Evolutionary conservation across 2,797 vertebrate species (phyloP), one percentile per base, ranked within the genome.

Genomic region (Smutsia gigantea): DNA sequence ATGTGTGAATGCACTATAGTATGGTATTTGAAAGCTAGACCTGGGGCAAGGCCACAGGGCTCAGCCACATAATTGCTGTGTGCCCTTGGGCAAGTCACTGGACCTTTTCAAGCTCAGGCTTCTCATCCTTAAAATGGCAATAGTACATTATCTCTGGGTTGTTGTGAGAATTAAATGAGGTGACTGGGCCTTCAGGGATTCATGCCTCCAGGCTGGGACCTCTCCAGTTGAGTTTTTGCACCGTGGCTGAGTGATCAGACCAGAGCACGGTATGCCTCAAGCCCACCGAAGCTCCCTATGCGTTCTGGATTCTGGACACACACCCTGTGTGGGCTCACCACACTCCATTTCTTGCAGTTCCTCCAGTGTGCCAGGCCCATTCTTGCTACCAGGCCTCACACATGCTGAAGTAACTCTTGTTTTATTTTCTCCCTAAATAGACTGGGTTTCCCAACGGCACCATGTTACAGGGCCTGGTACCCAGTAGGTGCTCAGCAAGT

Each of bases 1-100:
- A 9, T 9, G 0, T 0, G 23, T 34, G 71, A 14, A 49, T 13
- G 1, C 3, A 0, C 39, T 23, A 0, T 7, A 11, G 34, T 27
- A 37, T 13, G 14, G 13, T 55, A 9, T 15, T 84, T 69, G 9
- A 53, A 27, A 31, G 81, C 57, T 19, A 61, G 57, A 27, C 63
- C 57, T 49, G 18, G 46, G 69, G 29, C 57, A 31, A 34, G 64
- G 19, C 51, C 23, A 46, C 46, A 46, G 42, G 27, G 2, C 37
- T 64, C 42, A 74, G 46, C 57, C 9, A 0, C 18, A 0, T 15
- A 25, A 3, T 8, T 17, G 51, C 39, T 39, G 0, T 4, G 64
- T 84, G 71, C 18, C 51, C 31, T 46, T 21, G 53, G 57, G 49
- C 29, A 11, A 31, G 23, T 23, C 68, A 0, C 11, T 21, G 14